These are phyloP conservation scores for Platyscapa corneri DNA, from an alignment of 1,140 invertebrate genomes.

Conservation along the genomic window DNA sequence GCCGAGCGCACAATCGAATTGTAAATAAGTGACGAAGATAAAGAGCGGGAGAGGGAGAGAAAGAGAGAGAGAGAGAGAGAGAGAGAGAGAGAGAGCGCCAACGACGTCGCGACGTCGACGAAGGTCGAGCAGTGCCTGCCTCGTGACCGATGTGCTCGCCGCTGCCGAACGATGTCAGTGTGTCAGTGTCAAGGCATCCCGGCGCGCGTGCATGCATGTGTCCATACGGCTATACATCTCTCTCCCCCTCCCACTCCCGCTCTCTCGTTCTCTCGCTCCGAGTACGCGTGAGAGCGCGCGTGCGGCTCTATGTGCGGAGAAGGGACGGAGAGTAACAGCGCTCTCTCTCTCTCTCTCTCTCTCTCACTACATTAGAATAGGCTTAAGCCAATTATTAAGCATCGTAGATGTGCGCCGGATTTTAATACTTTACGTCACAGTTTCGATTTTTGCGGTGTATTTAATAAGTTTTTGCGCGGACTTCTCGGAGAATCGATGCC, in stretches of 20 bases:
- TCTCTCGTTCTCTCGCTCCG: background rate
- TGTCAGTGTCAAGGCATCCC: slow-evolving; percentile 50
- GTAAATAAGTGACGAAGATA: background rate
- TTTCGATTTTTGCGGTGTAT: background rate
- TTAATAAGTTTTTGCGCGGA: background rate
- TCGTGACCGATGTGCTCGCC: slow-evolving; percentile 39
- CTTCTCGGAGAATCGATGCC: background rate
- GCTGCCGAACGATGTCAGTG: slow-evolving; percentile 49
- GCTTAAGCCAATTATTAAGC: slow-evolving; percentile 24
- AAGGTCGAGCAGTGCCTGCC: slow-evolving; percentile 19
- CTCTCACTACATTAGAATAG: background rate
- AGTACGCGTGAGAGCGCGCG: background rate
- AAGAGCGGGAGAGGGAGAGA: background rate
- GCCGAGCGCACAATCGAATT: background rate
- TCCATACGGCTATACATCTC: background rate
- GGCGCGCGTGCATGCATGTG: background rate
- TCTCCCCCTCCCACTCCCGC: background rate
- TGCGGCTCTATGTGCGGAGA: background rate
- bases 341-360: background rate
- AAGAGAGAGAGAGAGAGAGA: background rate
- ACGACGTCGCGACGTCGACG: slow-evolving; percentile 17
- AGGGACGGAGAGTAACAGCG: background rate
- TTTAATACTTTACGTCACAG: background rate
- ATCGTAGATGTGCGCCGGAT: background rate
- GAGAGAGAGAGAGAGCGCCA: background rate